Evolutionary conservation across 2,888 invertebrate genomes (phyloP).

Genomic region (Rhogogaster chlorosoma): DNA sequence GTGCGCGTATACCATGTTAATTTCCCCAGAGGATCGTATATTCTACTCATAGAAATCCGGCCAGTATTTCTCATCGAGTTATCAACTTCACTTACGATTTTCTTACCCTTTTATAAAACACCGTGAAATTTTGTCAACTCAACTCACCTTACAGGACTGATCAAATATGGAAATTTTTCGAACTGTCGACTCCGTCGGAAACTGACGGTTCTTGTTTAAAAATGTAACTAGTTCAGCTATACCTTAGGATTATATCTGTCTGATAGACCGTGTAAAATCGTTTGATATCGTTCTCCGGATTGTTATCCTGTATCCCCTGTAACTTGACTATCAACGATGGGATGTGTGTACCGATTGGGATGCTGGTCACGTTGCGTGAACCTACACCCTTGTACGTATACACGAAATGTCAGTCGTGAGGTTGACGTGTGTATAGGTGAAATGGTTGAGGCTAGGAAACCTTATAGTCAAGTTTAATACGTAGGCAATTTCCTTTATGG

Average conservation of each 20-base stretch:
- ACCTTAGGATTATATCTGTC: neutral
- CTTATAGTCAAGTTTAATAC: slow-evolving; percentile 30
- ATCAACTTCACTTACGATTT: neutral
- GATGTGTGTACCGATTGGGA: neutral
- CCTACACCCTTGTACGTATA: neutral
- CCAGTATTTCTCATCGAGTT: neutral
- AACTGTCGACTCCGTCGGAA: too few species aligned
- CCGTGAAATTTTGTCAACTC: too few species aligned
- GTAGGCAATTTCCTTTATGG: slow-evolving; percentile 42
- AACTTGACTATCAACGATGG: neutral
- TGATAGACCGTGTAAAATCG: neutral
- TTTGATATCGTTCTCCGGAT: neutral
- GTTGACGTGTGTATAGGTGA: neutral
- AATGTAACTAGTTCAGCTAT: neutral
- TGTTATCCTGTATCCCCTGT: neutral
- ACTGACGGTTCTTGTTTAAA: too few species aligned
- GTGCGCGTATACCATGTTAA: neutral
- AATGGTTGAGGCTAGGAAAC: neutral
- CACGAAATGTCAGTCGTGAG: neutral
- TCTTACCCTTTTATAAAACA: neutral
- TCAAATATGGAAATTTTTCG: too few species aligned
- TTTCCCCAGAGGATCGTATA: neutral
- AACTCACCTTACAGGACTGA: too few species aligned
- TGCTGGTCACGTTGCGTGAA: neutral
- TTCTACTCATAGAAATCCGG: neutral